Evolutionary conservation across 2,113 vertebrate species (phyloP), one percentile per base, ranked within the genome.

Genomic region (Sebastes schlegelii): DNA sequence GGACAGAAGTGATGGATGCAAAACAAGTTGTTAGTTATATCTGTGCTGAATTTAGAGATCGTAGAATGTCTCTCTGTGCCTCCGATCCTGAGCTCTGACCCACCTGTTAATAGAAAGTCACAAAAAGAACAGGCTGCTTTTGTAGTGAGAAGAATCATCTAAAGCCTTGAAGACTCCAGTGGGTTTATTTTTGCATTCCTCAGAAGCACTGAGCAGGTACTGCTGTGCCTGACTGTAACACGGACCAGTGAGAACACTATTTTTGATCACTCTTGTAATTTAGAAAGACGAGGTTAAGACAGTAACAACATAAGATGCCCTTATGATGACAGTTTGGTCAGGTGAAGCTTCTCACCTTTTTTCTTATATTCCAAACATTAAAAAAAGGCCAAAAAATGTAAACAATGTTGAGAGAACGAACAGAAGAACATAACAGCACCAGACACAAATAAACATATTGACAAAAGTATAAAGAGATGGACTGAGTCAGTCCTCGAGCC

Each of bases 401-500:
- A 95, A 95, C 94, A 92, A 91, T 88, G 83, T 81, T 77, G 82
- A 87, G 78, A 90, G 67, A 90, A 90, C 91, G 42, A 88, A 89
- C 74, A 74, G 80, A 82, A 86, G 52, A 87, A 92, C 78, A 89
- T 89, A 92, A 94, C 87, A 95, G 95, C 95, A 96, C 95, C 94
- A 94, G 92, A 95, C 94, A 95, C 88, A 90, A 90, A 94, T 80
- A 77, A 90, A 94, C 86, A 92, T 88, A 92, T 91, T 14, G 84
- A 91, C 90, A 92, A 84, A 93, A 92, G 89, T 92, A 90, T 85
- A 87, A 89, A 85, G 88, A 74, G 91, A 91, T 52, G 68, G 86
- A 91, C 85, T 83, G 91, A 78, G 64, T 55, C 70, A 79, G 92
- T 79, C 84, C 84, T 81, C 21, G 65, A 91, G 90, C 89, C 84